Evolutionary conservation across 2,113 vertebrate species (phyloP).

Genomic region (Sinocyclocheilus anshuiensis): DNA sequence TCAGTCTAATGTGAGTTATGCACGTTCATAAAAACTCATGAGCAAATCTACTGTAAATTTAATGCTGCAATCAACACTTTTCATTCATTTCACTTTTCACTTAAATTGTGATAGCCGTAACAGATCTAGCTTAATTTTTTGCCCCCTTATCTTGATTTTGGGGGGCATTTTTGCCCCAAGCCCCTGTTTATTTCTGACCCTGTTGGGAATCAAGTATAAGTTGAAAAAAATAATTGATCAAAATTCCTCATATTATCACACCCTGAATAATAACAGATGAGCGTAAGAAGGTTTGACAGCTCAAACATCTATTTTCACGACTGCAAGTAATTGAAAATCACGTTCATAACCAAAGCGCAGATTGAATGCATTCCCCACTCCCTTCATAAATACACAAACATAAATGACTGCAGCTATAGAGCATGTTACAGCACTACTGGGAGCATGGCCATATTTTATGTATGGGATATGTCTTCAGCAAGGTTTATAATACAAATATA

Average conservation of each 20-base stretch:
- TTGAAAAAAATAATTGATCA: background rate
- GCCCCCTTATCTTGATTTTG: no score
- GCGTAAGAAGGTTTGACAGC: background rate
- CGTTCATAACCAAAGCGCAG: background rate
- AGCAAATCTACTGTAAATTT: no score
- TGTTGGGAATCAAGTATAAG: background rate
- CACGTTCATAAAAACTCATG: no score
- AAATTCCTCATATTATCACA: background rate
- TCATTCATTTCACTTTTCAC: no score
- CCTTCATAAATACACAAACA: background rate
- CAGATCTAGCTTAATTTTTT: no score
- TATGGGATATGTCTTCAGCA: background rate
- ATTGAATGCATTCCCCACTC: background rate
- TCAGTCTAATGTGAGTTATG: no score
- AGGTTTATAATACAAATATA: slow-evolving; percentile 8
- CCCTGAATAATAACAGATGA: background rate
- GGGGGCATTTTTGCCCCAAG: no score
- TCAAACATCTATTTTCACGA: background rate
- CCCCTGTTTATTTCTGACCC: no score
- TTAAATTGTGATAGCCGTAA: no score
- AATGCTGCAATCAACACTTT: no score
- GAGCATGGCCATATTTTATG: slow-evolving; percentile 12
- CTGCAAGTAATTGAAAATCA: background rate
- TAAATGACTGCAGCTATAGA: background rate
- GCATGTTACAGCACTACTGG: background rate